Conservation (phyloP, 2,797 vertebrate species). For the Sebastes itinus region DNA sequence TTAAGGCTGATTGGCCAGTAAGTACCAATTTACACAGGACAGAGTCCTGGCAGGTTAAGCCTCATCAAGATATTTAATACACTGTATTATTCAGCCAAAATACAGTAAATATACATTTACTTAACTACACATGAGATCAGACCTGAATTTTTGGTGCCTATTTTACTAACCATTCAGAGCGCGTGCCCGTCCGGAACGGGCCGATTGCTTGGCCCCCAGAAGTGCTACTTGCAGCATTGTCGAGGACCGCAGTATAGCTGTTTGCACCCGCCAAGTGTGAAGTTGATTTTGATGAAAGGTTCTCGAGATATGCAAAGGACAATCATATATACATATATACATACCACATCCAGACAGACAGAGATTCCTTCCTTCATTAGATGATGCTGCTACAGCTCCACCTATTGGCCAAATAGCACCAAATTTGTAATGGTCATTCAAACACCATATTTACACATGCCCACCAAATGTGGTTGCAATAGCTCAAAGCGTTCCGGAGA, state of each 20-base stretch:
- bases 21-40: background rate
- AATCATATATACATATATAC: background rate
- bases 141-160: background rate
- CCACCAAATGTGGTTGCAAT: too few species aligned
- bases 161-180: background rate
- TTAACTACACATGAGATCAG: background rate
- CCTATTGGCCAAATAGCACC: too few species aligned
- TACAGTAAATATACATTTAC: background rate
- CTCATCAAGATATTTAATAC: background rate
- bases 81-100: background rate
- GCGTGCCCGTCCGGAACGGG: too few species aligned
- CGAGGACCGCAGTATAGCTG: too few species aligned
- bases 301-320: too few species aligned
- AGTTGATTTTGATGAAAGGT: too few species aligned
- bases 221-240: too few species aligned
- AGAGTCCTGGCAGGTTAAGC: background rate
- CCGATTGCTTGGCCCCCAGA: too few species aligned
- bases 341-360: background rate
- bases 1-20: slow-evolving; percentile 7
- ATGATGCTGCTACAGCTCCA: too few species aligned
- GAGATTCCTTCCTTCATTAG: background rate
- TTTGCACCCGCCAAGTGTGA: too few species aligned
- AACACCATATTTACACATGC: accelerated
- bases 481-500: too few species aligned
- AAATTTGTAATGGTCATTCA: too few species aligned